A percentile compares a stretch with the other conserved stretches of the same genome.
These are phyloP conservation scores for Bombylius major DNA, from an alignment of 2,888 invertebrate genomes.

Conservation along the genomic window DNA sequence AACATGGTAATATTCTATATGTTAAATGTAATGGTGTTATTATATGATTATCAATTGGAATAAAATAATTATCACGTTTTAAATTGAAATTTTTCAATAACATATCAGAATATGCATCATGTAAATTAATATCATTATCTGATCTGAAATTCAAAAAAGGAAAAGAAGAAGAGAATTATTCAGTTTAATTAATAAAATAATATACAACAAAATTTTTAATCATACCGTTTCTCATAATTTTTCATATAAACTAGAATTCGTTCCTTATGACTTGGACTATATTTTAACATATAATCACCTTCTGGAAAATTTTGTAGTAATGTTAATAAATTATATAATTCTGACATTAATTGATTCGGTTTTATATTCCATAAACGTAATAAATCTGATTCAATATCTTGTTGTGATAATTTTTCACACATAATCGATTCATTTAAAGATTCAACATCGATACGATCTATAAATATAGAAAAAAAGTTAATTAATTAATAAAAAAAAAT, in stretches of 20 bases:
- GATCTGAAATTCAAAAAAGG: background rate
- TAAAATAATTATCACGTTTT: background rate
- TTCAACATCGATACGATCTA: constrained; percentile 7
- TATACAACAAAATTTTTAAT: background rate
- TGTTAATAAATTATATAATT: constrained; percentile 1
- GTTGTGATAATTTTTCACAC: background rate
- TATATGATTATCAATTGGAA: constrained; percentile 6
- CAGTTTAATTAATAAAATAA: background rate
- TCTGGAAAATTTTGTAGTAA: constrained; percentile 6
- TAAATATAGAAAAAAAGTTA: background rate
- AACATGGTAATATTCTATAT: constrained; percentile 4
- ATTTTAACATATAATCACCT: constrained; percentile 10
- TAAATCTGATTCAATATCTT: constrained; percentile 9
- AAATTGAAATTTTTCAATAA: background rate
- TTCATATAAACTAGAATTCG: constrained; percentile 7
- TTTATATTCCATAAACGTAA: constrained; percentile 5
- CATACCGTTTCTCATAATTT: background rate
- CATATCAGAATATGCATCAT: background rate
- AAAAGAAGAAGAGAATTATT: no score
- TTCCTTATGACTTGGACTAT: constrained; percentile 1
- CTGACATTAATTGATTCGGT: background rate
- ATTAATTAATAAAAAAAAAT: background rate
- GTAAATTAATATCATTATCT: background rate
- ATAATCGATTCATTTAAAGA: constrained; percentile 1
- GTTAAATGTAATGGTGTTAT: constrained; percentile 1